phyloP scores from a whole-genome alignment of 2,797 vertebrate genomes.

The Sparus aurata region DNA sequence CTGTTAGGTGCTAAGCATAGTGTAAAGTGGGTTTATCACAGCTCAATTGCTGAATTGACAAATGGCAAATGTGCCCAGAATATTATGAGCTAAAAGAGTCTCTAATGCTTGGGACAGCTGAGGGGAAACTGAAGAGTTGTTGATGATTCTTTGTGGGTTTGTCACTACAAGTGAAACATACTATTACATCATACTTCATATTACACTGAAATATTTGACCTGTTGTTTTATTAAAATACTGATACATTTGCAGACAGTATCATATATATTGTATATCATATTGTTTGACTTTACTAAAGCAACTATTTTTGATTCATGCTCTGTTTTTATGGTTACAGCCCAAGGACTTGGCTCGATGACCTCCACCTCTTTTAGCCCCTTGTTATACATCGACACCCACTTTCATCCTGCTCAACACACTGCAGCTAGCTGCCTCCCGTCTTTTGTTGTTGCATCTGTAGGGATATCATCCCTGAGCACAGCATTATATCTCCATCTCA shows the following conservation, averaged over 20 bases:
- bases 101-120: too few relatives aligned
- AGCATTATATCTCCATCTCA: constrained; percentile 62
- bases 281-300: background rate
- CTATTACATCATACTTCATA: too few relatives aligned
- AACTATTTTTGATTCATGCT: background rate
- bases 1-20: too few relatives aligned
- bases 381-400: constrained; percentile 16
- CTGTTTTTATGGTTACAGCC: background rate
- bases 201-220: too few relatives aligned
- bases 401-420: constrained; percentile 30
- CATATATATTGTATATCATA: background rate
- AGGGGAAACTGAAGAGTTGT: too few relatives aligned
- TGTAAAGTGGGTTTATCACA: too few relatives aligned
- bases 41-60: too few relatives aligned
- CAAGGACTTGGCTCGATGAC: constrained; percentile 48
- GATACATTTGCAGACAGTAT: too few relatives aligned
- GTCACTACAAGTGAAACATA: background rate
- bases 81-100: too few relatives aligned
- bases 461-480: constrained; percentile 41
- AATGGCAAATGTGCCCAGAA: too few relatives aligned
- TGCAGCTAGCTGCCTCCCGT: constrained; percentile 14
- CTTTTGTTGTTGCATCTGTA: constrained; percentile 46
- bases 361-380: constrained; percentile 54
- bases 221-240: too few relatives aligned
- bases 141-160: background rate